phyloP scores from a whole-genome alignment of 2,888 invertebrate species.

The Pseudococcus longispinus region DNA sequence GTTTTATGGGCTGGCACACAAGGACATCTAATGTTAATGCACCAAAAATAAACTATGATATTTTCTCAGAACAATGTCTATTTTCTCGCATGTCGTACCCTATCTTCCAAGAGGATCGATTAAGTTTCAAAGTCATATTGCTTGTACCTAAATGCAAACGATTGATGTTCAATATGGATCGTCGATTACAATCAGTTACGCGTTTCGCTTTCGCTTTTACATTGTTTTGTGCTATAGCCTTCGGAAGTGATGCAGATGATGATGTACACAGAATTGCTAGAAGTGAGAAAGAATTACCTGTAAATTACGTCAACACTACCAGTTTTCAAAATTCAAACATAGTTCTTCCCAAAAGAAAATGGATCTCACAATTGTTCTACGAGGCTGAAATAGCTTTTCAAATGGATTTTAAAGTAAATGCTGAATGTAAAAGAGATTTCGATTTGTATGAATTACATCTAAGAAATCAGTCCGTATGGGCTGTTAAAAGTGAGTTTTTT shows the following conservation, averaged over 20 bases:
- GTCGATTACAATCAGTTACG: slow-evolving; percentile 20
- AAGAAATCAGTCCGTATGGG: slow-evolving; percentile 43
- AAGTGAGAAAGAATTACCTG: not conserved
- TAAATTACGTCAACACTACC: not conserved
- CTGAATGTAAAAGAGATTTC: slow-evolving; percentile 41
- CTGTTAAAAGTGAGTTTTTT: slow-evolving; percentile 47
- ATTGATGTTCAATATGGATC: slow-evolving; percentile 43
- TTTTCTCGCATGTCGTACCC: slow-evolving; percentile 24
- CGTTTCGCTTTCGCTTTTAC: slow-evolving; percentile 4
- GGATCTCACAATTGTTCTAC: slow-evolving; percentile 46
- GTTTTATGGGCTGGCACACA: slow-evolving; percentile 44
- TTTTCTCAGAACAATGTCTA: slow-evolving; percentile 7
- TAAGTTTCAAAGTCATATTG: not conserved
- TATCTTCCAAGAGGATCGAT: slow-evolving; percentile 43
- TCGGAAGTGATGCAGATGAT: not conserved
- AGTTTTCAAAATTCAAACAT: not conserved
- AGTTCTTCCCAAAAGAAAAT: slow-evolving; percentile 41
- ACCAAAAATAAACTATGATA: slow-evolving; percentile 48
- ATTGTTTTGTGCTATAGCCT: slow-evolving; percentile 44
- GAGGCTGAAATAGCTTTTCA: slow-evolving; percentile 38
- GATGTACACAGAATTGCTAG: slow-evolving; percentile 21
- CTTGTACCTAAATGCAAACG: not conserved
- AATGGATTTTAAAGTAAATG: slow-evolving; percentile 19
- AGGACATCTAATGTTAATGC: slow-evolving; percentile 51
- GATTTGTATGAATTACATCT: slow-evolving; percentile 49